phyloP scores from a whole-genome alignment of 2,113 vertebrate genomes.

The Leuciscus idus region DNA sequence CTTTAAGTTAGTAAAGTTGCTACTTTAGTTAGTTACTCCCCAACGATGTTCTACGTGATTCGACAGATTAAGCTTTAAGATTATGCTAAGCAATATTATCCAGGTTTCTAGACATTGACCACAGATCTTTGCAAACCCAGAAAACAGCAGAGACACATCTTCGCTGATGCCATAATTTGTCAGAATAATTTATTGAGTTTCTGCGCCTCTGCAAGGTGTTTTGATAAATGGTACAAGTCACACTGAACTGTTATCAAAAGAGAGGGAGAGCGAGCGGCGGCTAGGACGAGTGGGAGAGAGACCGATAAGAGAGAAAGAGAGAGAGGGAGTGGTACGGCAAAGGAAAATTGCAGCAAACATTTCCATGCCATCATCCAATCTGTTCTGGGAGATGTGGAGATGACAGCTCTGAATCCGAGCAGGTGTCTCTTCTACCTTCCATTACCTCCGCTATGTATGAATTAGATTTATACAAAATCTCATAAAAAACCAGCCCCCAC shows the following conservation, averaged over 20 bases:
- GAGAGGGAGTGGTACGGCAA: slow-evolving; percentile 55
- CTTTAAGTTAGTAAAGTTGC: not conserved
- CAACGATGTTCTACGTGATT: not conserved
- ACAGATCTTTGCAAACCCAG: slow-evolving; percentile 50
- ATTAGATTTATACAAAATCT: slow-evolving; percentile 64
- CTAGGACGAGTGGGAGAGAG: slow-evolving; percentile 45
- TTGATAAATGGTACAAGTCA: slow-evolving; percentile 78
- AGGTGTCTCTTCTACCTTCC: slow-evolving; percentile 58
- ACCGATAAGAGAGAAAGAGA: not conserved
- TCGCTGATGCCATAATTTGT: slow-evolving; percentile 73
- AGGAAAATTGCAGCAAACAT: slow-evolving; percentile 67
- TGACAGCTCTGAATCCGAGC: slow-evolving; percentile 62
- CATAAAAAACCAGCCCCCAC: slow-evolving; percentile 48
- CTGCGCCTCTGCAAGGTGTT: slow-evolving; percentile 71
- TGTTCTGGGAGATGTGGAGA: slow-evolving; percentile 65
- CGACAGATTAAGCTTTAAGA: not conserved
- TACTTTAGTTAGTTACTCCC: not conserved
- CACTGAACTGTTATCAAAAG: slow-evolving; percentile 76
- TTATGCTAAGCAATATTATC: not conserved
- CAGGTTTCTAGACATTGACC: slow-evolving; percentile 27
- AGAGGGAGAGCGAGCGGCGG: slow-evolving; percentile 16
- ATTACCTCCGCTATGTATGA: slow-evolving; percentile 58
- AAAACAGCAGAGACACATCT: slow-evolving; percentile 63
- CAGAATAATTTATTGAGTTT: slow-evolving; percentile 78
- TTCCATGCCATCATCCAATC: slow-evolving; percentile 66